Evolutionary conservation across 1,140 invertebrate genomes (phyloP).

Genomic region (Trichonephila clavata): DNA sequence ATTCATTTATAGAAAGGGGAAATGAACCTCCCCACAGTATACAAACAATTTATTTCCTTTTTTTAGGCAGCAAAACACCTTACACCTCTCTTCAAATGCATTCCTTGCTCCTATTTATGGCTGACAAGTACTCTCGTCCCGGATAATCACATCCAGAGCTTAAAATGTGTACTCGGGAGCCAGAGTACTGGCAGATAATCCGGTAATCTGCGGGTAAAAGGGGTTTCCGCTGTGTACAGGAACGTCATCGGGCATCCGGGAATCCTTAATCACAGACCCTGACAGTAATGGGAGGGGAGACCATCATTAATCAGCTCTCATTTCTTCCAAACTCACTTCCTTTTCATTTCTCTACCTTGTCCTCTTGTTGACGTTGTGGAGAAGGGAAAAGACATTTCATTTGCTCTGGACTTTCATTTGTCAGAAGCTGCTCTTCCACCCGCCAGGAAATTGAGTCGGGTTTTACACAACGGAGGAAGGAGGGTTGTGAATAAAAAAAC

Average conservation of each 20-base stretch:
- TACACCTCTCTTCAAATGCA: neutral
- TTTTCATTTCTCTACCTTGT: constrained; percentile 39
- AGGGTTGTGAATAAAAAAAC: neutral
- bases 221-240: constrained; percentile 23
- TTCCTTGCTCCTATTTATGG: neutral
- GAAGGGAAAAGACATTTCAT: constrained; percentile 34
- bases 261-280: constrained; percentile 34
- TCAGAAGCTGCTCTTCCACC: neutral
- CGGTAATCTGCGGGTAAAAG: constrained; percentile 42
- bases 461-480: neutral
- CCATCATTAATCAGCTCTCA: constrained; percentile 46
- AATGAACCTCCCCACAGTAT: too few species aligned
- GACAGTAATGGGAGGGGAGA: constrained; percentile 44
- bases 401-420: constrained; percentile 25
- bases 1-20: too few species aligned
- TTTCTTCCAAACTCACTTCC: constrained; percentile 7
- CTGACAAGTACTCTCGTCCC: neutral
- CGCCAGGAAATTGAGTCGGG: constrained; percentile 31
- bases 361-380: constrained; percentile 32
- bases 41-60: neutral
- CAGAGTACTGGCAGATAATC: constrained; percentile 6
- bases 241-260: constrained; percentile 27
- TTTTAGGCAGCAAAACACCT: neutral
- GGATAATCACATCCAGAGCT: constrained; percentile 18
- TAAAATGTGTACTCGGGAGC: neutral